phyloP scores from a whole-genome alignment of 2,888 invertebrate genomes.

The Idaea straminata region DNA sequence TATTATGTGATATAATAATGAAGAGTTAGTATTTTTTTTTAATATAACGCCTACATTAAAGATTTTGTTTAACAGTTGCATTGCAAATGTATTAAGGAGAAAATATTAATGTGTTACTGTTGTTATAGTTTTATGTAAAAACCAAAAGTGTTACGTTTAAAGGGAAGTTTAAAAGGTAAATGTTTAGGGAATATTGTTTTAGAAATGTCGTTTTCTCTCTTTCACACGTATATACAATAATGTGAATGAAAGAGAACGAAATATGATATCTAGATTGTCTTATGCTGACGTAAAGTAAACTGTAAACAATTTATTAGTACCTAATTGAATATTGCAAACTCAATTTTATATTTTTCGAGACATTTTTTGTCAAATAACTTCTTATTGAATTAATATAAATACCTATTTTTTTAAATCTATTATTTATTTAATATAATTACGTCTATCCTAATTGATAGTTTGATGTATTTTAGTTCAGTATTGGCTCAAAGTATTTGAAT shows the following conservation, averaged over 20 bases:
- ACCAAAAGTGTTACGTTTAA: slow-evolving; percentile 79
- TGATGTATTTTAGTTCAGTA: slow-evolving; percentile 56
- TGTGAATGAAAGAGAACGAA: background rate
- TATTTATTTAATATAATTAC: slow-evolving; percentile 26
- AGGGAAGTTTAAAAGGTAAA: slow-evolving; percentile 69
- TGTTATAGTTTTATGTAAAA: slow-evolving; percentile 77
- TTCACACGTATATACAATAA: slow-evolving; percentile 2
- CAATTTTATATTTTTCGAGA: slow-evolving; percentile 31
- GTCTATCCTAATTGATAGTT: slow-evolving; percentile 23
- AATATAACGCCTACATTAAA: slow-evolving; percentile 43
- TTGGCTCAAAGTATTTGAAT: slow-evolving; percentile 70
- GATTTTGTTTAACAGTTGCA: slow-evolving; percentile 30
- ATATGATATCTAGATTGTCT: background rate
- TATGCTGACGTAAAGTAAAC: background rate
- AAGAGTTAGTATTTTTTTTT: slow-evolving; percentile 58
- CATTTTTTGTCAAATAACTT: slow-evolving; percentile 25
- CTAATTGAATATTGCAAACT: slow-evolving; percentile 13
- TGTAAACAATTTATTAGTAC: background rate
- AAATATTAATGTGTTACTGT: slow-evolving; percentile 69
- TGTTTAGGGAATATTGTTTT: slow-evolving; percentile 36
- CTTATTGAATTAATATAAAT: slow-evolving; percentile 13
- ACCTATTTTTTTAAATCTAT: slow-evolving; percentile 1
- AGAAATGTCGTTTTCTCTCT: slow-evolving; percentile 10
- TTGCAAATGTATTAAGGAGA: slow-evolving; percentile 41
- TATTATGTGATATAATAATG: slow-evolving; percentile 33